Evolutionary conservation across 2,888 invertebrate species (phyloP).

Genomic region (Tiliacea citrago): DNA sequence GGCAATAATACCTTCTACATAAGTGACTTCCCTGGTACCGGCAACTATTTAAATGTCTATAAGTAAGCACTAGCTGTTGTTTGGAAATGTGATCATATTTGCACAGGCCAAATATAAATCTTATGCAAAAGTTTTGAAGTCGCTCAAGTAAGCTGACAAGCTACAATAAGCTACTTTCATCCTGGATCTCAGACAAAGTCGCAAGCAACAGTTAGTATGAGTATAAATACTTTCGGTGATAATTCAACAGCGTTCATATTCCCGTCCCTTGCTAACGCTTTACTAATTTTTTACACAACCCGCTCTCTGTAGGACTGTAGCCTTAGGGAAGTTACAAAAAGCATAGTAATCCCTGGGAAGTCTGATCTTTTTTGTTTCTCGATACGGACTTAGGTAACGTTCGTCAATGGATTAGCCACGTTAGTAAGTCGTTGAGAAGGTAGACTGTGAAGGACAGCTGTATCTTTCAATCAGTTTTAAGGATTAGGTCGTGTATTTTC

Average conservation of each 20-base stretch:
- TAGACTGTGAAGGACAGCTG: constrained; percentile 11
- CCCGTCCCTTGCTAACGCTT: background rate
- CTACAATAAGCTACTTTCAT: no score
- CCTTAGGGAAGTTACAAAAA: constrained; percentile 18
- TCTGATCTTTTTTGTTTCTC: constrained; percentile 29
- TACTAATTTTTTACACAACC: background rate
- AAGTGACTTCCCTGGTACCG: no score
- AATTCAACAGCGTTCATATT: background rate
- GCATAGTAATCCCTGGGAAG: constrained; percentile 16
- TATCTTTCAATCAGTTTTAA: constrained; percentile 30
- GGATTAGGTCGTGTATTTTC: background rate
- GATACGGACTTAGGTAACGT: constrained; percentile 7
- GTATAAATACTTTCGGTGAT: no score
- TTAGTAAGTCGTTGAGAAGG: constrained; percentile 27
- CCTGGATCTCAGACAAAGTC: no score
- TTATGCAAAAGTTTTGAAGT: no score
- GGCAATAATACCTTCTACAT: no score
- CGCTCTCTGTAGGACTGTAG: background rate
- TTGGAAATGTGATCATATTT: no score
- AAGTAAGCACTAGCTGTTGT: no score
- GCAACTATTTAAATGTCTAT: no score
- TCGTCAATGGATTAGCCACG: constrained; percentile 30
- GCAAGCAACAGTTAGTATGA: no score
- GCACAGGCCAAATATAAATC: no score
- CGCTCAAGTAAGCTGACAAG: no score